These are phyloP conservation scores for Phocides pigmalion DNA, from an alignment of 1,140 invertebrate genomes.

Conservation along the genomic window DNA sequence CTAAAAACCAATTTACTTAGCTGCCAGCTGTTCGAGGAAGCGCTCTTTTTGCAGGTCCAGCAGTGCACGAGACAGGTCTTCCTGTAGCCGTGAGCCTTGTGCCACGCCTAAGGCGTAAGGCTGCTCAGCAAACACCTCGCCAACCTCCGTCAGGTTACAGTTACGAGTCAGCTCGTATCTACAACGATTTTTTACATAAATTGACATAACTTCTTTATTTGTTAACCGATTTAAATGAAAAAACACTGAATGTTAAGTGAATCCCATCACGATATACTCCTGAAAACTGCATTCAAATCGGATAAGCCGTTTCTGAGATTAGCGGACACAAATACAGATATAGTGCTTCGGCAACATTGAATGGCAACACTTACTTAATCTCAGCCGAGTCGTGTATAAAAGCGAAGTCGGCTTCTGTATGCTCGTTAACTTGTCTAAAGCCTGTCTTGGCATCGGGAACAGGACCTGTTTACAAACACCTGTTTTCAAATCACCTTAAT, in stretches of 20 bases:
- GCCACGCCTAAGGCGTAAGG: constrained; percentile 95
- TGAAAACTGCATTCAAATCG: no score
- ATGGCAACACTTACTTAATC: constrained; percentile 87
- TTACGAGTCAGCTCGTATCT: constrained; percentile 91
- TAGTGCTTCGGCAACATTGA: no score
- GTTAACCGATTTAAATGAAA: no score
- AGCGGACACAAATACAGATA: no score
- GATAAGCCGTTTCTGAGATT: no score
- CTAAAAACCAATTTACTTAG: constrained; percentile 78
- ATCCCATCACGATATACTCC: no score
- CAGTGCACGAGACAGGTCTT: constrained; percentile 91
- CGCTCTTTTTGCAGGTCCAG: constrained; percentile 93
- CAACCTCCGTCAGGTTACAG: constrained; percentile 94
- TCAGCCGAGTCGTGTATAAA: constrained; percentile 95
- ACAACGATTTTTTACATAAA: no score
- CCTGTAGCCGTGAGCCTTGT: constrained; percentile 91
- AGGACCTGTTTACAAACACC: constrained; percentile 79
- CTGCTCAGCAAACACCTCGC: constrained; percentile 94
- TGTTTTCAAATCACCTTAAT: no score
- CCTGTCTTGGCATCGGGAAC: constrained; percentile 88
- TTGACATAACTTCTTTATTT: no score
- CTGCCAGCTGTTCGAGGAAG: constrained; percentile 90
- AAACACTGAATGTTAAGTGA: no score
- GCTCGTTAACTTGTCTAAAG: constrained; percentile 90
- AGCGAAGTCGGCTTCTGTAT: constrained; percentile 92